Evolutionary conservation across 2,113 vertebrate genomes (phyloP).

Genomic region (Grantiella picta): DNA sequence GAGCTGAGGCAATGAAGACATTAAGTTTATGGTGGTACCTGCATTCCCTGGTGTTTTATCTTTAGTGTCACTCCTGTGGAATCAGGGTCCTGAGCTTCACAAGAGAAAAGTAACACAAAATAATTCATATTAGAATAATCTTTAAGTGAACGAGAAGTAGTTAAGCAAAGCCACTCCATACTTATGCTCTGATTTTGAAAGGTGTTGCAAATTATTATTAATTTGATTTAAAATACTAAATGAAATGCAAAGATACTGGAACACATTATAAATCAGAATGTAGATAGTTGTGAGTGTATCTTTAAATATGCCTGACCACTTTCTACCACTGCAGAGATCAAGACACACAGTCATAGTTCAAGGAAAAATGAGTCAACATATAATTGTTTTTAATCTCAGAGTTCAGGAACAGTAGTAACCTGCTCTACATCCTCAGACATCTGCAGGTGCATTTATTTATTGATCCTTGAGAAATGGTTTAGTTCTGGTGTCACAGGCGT

Average conservation of each 20-base stretch:
- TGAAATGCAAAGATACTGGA: background rate
- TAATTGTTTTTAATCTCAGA: background rate
- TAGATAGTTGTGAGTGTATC: background rate
- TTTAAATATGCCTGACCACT: background rate
- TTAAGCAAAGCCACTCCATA: background rate
- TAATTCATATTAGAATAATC: background rate
- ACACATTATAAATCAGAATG: background rate
- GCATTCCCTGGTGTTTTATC: background rate
- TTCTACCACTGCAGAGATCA: background rate
- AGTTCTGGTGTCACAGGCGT: background rate
- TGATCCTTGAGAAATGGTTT: background rate
- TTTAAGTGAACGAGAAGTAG: background rate
- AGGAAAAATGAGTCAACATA: background rate
- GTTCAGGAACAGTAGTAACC: background rate
- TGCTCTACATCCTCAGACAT: background rate
- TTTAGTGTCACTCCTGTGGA: background rate
- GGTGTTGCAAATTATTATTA: background rate
- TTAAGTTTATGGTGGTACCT: background rate
- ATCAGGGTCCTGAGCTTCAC: background rate
- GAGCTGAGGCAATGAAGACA: background rate
- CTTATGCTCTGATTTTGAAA: background rate
- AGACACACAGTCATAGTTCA: background rate
- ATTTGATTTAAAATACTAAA: background rate
- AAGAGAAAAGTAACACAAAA: background rate
- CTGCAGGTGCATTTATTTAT: background rate